Evolutionary conservation across 2,113 vertebrate genomes (phyloP).

Genomic region (Saimiri boliviensis): DNA sequence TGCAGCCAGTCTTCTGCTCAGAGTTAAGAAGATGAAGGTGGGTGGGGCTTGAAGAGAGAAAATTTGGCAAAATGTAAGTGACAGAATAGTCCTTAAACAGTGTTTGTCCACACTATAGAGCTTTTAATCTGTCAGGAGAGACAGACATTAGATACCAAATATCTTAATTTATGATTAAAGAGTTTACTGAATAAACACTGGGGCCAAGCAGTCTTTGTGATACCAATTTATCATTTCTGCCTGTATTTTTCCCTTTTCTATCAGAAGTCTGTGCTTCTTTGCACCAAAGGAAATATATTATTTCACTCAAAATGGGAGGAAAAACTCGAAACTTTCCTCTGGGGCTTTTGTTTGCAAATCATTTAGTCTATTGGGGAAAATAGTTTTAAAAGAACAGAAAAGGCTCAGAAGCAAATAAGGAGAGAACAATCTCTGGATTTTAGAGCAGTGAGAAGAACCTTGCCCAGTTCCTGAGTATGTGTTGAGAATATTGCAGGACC

Average conservation of each 20-base stretch:
- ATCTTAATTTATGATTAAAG: neutral
- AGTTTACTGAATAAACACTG: neutral
- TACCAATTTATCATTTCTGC: neutral
- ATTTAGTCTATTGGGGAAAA: neutral
- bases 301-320: neutral
- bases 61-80: neutral
- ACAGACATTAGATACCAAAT: neutral
- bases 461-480: neutral
- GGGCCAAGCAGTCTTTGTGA: neutral
- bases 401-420: neutral
- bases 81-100: neutral
- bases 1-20: neutral
- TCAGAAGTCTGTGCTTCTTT: neutral
- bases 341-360: slow-evolving; percentile 2
- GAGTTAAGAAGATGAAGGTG: neutral
- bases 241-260: neutral
- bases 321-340: neutral
- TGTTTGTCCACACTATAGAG: neutral
- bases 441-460: neutral
- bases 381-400: neutral
- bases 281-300: neutral
- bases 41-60: neutral
- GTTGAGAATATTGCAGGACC: neutral
- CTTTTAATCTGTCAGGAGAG: neutral
- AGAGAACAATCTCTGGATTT: neutral